phyloP scores from a whole-genome alignment of 23 tunicate species.

The Styela clava region DNA sequence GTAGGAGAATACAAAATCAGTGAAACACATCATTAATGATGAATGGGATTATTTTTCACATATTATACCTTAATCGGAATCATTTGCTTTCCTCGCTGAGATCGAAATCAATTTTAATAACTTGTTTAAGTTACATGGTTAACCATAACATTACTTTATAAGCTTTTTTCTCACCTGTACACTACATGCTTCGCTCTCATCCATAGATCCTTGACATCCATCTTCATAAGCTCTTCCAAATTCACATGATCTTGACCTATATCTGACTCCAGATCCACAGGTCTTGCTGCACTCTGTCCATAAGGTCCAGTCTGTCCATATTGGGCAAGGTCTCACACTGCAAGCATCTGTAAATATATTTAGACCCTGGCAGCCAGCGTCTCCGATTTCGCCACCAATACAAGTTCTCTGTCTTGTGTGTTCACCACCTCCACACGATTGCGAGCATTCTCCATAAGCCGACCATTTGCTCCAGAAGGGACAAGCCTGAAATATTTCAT shows the following conservation, averaged over 20 bases:
- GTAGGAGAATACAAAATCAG: too few species aligned
- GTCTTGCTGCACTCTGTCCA: conserved; percentile 60
- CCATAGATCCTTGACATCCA: conserved; percentile 59
- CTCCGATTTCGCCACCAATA: conserved; percentile 38
- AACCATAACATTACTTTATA: too few species aligned
- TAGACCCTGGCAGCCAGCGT: conserved; percentile 58
- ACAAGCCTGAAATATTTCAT: conserved; percentile 66
- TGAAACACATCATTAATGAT: neutral
- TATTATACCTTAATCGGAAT: neutral
- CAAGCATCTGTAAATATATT: conserved; percentile 25
- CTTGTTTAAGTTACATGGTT: too few species aligned
- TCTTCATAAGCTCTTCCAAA: conserved; percentile 33
- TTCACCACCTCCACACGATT: conserved; percentile 68
- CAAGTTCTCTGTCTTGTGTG: conserved; percentile 56
- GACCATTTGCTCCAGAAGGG: conserved; percentile 72
- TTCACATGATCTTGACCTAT: conserved; percentile 41
- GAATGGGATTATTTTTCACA: neutral
- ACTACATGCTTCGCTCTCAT: conserved; percentile 38
- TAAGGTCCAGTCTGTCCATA: conserved; percentile 44
- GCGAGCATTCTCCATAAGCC: conserved; percentile 49
- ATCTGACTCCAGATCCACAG: conserved; percentile 71
- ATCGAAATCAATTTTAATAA: too few species aligned
- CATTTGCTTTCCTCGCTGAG: too few species aligned
- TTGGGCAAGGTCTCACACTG: conserved; percentile 30
- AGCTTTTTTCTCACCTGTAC: conserved; percentile 42